Base-by-base conservation (phyloP, 92 coral and sea anemone species). In the Parazoanthus atlanticus region DNA sequence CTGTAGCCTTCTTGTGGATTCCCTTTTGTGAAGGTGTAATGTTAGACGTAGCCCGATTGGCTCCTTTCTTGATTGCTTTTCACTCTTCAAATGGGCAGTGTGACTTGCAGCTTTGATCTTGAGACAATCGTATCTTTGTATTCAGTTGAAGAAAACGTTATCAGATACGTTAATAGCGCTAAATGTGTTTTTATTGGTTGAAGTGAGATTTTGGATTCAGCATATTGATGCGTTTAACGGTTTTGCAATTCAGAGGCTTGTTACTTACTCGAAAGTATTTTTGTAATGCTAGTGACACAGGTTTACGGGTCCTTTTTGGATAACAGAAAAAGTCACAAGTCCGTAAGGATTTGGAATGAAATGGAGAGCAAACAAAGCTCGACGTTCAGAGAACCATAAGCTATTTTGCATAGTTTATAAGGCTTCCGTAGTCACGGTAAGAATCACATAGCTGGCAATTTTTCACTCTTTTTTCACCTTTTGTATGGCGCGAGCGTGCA, bases 1-100 rank as follows among this genome's bases (percentile, higher is more conserved):
- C n/a, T n/a, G 8, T 4, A 12, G 17, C 8, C 58, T 49, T 49
- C 1, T 49, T 49, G 1, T 49, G 3, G 58, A 49, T 3, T 8
- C 6, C 43, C 43, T 3, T 38, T 0, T 1, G 58, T 49, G 13
- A 49, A 49, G 8, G 58, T n/a, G n/a, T n/a, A n/a, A n/a, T 49
- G 6, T 49, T 8, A 49, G 8, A 12, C 8, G 58, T 49, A 5
- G 58, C 58, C 3, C 3, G 1, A 49, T 6, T 49, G 3, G 58
- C 17, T 8, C 5, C 8, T 0, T 4, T 49, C 58, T 49, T 49
- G 1, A 3, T 49, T 6, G 0, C 86, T n/a, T 3, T 81, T 56
- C 74, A 58, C 74, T 58, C 56, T 58, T 32, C 47, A 74, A 31
- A 81, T 81, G 74, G 86, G 73, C 10, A 30, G 86, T 56, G 21